Base-by-base conservation (phyloP, 30 jellyfish, hydroid and myxozoan species). In the Turritopsis rubra region DNA sequence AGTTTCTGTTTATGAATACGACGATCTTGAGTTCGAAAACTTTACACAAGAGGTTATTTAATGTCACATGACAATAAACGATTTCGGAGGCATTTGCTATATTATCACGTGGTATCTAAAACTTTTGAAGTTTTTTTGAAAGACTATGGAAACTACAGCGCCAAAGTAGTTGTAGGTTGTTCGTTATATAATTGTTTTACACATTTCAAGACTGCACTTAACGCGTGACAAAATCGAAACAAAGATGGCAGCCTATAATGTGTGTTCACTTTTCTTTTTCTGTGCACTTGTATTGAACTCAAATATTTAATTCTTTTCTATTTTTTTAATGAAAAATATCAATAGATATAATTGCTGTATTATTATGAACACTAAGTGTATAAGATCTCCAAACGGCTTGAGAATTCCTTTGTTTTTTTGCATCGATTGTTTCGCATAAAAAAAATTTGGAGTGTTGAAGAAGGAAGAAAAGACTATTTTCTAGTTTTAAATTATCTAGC, bases 1-100 rank as follows among this genome's bases (percentile, higher is more conserved):
- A 68, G 77, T 68, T 23, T 27, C 31, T n/a, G 77, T 68, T 68
- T 68, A 27, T 68, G 77, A 68, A 68, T 68, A 68, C 31, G 30
- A 41, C 60, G 60, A 41, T 41, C 60, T 41, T 41, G 60, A 68
- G 77, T 68, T 68, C 30, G 30, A 8, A 19, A 27, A 27, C 30
- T 7, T 68, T 8, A 68, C 30, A n/a, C 31, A 68, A 68, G 30
- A 27, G 21, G 9, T 7, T 19, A 7, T 27, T 7, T 68, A 7
- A 7, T 68, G 19, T 68, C 77, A 68, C 77, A 22, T 68, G 77
- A 68, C 30, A 23, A 68, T n/a, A 7, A 1, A 7, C 16, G 30
- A 1, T 68, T 68, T 68, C 0, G 21, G 0, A 41, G 5, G 5
- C 5, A 13, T 41, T 41, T 41, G 5, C 60, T 13, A 41, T 41